Conservation (phyloP, 2,888 invertebrate genomes). For the Phymatocera aterrima region DNA sequence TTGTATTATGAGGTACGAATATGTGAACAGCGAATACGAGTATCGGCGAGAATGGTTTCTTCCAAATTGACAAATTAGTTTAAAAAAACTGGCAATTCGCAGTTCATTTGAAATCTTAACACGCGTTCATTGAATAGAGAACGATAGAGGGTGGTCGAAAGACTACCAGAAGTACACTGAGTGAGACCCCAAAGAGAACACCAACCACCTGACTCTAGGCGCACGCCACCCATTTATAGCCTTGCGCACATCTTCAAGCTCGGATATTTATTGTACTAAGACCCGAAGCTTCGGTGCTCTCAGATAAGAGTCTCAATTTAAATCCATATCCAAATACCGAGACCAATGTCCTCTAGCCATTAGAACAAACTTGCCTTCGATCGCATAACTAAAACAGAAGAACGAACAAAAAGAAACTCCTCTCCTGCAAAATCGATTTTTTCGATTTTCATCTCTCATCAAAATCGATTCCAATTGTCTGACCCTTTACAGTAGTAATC, state of each 20-base stretch:
- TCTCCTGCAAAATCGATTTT: neutral
- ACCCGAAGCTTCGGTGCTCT: neutral
- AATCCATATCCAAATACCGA: neutral
- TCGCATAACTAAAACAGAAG: neutral
- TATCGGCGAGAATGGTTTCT: neutral
- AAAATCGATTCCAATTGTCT: too few species aligned
- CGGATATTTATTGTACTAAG: conserved; percentile 31
- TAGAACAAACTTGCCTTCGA: neutral
- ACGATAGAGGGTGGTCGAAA: conserved; percentile 46
- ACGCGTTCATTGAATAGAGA: conserved; percentile 34
- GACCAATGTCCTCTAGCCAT: conserved; percentile 24
- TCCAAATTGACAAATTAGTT: too few species aligned
- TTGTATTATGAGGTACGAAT: neutral
- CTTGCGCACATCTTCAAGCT: conserved; percentile 55
- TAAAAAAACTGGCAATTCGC: neutral
- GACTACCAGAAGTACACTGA: conserved; percentile 57
- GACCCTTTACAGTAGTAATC: too few species aligned
- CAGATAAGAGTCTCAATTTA: conserved; percentile 30
- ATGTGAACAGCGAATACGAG: neutral
- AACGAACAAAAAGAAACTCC: too few species aligned
- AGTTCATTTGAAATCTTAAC: neutral
- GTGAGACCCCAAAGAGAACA: conserved; percentile 53
- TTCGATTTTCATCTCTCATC: neutral
- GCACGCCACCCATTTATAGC: conserved; percentile 55
- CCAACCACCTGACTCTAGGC: conserved; percentile 57